Percentiles rank a stretch among this genome's conserved stretches.
phyloP scores from a whole-genome alignment of 2,113 vertebrate genomes.

The Gorsachius goisagi region DNA sequence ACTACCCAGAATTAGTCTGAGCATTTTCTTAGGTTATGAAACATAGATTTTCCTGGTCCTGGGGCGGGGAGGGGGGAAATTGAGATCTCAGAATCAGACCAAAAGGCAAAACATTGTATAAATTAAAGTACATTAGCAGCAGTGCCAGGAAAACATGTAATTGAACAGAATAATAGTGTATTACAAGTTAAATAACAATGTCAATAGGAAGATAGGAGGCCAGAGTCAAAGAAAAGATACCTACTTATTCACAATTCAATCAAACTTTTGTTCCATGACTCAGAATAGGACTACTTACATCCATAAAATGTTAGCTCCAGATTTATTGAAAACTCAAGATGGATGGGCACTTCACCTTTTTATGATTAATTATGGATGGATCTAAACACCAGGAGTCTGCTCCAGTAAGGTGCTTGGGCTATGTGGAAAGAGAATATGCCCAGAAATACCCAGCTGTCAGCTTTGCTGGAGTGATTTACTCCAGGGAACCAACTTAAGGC shows the following conservation, averaged over 20 bases:
- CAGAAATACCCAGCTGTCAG: conserved; percentile 11
- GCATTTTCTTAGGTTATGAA: background rate
- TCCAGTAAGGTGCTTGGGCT: background rate
- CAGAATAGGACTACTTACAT: background rate
- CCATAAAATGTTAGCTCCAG: background rate
- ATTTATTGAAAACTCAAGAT: background rate
- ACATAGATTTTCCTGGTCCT: background rate
- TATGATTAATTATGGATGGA: conserved; percentile 11
- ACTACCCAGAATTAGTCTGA: background rate
- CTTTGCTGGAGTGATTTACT: background rate
- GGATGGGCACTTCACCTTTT: background rate
- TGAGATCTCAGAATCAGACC: background rate
- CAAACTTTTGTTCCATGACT: background rate
- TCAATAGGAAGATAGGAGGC: background rate
- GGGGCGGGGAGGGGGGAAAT: background rate
- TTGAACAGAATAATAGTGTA: background rate
- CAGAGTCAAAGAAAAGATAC: background rate
- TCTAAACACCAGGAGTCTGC: background rate
- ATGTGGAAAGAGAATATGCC: background rate
- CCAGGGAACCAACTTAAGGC: background rate
- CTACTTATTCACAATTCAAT: background rate
- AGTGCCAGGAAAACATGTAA: background rate
- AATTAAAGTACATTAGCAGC: background rate
- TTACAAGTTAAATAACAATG: background rate
- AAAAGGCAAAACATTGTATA: background rate